Evolutionary conservation across 2,113 vertebrate genomes (phyloP), one percentile per base, ranked within the genome.

Genomic region (Vimba vimba): DNA sequence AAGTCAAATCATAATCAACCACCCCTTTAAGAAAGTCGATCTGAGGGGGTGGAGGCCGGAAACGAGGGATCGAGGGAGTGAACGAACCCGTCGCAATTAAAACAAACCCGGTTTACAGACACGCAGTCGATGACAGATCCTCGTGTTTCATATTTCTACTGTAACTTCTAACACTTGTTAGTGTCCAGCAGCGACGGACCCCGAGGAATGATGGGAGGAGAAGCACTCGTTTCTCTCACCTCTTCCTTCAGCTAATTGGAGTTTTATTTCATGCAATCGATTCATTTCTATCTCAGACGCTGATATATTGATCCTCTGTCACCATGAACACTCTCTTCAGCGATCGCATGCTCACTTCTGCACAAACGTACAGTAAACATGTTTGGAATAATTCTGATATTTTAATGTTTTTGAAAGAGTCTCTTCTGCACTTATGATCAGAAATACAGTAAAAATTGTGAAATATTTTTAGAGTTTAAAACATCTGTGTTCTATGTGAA

Each of bases 251-350:
- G 94, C 92, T 95, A 94, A 95, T 95, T 95, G 93, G 93, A 95
- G 91, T 95, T 95, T 95, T 95, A 95, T 95, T 93, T 91, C 92
- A 90, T 89, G 93, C 93, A 94, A 95, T 95, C 94, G 93, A 95
- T 95, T 94, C 85, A 92, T 94, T 94, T 94, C 91, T 90, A 88
- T 90, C 92, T 91, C 82, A 62, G 87, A 91, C 79, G 85, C n/a
- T 89, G 90, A 87, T 76, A 89, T 93, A 95, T 95, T 92, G 94
- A 95, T 95, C 93, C 85, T 88, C 92, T 93, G 92, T 93, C 94
- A 92, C 86, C 62, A 87, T 84, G 88, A 86, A 83, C 88, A 92
- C 91, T 2, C 45, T 47, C 45, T 43, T 43, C 39, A 43, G 39
- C 39, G 45, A 45, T 2, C 45, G 45, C 45, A 45, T 0, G 36